A percentile compares a stretch with the other conserved stretches of the same genome.
Conservation (phyloP, 64 coral and sea anemone species). For the Astreopora myriophthalma region DNA sequence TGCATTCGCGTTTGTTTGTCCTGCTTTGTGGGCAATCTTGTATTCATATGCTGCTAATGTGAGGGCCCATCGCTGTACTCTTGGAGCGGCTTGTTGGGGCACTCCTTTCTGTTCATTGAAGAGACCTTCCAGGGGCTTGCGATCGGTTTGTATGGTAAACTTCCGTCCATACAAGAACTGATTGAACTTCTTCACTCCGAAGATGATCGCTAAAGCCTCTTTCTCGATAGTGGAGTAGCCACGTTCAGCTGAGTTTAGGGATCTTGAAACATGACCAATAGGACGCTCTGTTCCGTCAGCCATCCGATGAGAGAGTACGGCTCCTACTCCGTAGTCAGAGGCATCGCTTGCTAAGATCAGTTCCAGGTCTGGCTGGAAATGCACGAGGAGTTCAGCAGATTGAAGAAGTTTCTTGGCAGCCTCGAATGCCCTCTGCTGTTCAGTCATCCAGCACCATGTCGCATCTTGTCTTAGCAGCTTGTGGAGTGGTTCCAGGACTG, state of each 20-base stretch:
- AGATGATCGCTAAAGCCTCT: slow-evolving; percentile 36
- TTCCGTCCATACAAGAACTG: slow-evolving; percentile 38
- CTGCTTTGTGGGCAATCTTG: slow-evolving; percentile 19
- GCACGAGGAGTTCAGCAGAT: slow-evolving; percentile 15
- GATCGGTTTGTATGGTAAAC: slow-evolving; percentile 26
- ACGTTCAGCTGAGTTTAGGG: background rate
- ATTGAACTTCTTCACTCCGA: slow-evolving; percentile 42
- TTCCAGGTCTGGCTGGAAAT: slow-evolving; percentile 38
- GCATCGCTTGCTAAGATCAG: slow-evolving; percentile 29
- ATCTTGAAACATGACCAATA: slow-evolving; percentile 48
- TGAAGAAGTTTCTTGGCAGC: slow-evolving; percentile 22
- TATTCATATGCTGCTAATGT: slow-evolving; percentile 54
- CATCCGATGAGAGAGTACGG: slow-evolving; percentile 40
- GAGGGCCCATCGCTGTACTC: slow-evolving; percentile 52
- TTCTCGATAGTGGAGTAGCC: slow-evolving; percentile 39
- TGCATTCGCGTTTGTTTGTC: slow-evolving; percentile 11
- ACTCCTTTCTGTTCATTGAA: slow-evolving; percentile 28
- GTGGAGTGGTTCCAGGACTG: slow-evolving; percentile 2
- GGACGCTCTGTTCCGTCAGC: slow-evolving; percentile 42
- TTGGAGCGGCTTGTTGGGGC: slow-evolving; percentile 22
- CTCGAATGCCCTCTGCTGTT: slow-evolving; percentile 18
- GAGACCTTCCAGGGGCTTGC: slow-evolving; percentile 31
- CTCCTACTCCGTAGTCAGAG: slow-evolving; percentile 26
- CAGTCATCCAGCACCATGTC: background rate
- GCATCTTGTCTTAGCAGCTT: slow-evolving; percentile 5